Evolutionary conservation across 1,140 invertebrate species (phyloP).

Genomic region (Drosophila rhopaloa): DNA sequence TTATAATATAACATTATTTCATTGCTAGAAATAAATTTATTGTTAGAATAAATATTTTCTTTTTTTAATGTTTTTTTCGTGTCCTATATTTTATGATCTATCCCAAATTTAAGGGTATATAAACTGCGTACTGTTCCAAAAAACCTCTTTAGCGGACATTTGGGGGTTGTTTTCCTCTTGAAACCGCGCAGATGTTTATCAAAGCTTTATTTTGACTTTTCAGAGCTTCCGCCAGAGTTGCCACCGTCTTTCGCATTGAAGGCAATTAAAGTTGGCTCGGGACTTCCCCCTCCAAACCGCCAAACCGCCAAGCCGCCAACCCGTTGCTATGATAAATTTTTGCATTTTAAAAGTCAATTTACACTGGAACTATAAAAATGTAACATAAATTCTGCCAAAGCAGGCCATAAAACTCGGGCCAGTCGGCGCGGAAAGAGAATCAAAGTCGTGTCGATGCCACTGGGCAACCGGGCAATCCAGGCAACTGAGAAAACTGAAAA

Average conservation of each 20-base stretch:
- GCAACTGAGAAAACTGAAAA: background rate
- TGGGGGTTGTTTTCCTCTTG: constrained; percentile 52
- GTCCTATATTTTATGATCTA: too few species aligned
- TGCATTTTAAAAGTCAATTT: constrained; percentile 84
- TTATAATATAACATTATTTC: too few species aligned
- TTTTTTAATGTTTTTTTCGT: too few species aligned
- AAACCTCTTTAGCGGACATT: background rate
- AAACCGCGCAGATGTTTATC: constrained; percentile 57
- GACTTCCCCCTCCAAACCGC: constrained; percentile 1
- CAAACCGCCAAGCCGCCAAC: background rate
- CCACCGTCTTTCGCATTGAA: constrained; percentile 41
- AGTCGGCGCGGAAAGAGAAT: constrained; percentile 46
- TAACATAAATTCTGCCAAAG: constrained; percentile 81
- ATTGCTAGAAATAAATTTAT: too few species aligned
- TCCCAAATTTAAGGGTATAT: constrained; percentile 11
- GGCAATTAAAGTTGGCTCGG: constrained; percentile 60
- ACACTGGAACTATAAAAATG: constrained; percentile 83
- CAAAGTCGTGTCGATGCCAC: constrained; percentile 68
- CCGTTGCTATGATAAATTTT: constrained; percentile 77
- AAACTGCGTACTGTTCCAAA: background rate
- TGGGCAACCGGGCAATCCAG: constrained; percentile 36
- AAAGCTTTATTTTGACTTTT: constrained; percentile 23
- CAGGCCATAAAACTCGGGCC: constrained; percentile 72
- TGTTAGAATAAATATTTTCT: too few species aligned
- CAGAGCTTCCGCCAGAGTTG: constrained; percentile 63